phyloP scores from a whole-genome alignment of 2,113 vertebrate species.

The Leptodactylus fuscus region DNA sequence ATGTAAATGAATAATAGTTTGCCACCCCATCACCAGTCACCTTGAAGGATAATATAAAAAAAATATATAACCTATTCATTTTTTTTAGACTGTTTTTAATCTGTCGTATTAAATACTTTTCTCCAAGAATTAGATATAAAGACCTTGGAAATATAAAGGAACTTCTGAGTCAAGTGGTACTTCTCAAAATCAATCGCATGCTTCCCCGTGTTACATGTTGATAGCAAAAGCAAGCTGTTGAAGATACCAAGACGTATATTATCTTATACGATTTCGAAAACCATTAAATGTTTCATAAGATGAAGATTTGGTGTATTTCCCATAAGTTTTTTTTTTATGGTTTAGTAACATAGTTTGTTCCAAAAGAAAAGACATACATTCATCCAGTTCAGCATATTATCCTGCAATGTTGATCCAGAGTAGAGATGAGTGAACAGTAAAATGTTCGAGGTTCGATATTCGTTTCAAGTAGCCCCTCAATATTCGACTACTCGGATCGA shows the following conservation, averaged over 20 bases:
- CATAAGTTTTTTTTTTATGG: no score
- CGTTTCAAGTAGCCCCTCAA: no score
- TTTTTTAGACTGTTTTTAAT: neutral
- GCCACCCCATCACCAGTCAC: neutral
- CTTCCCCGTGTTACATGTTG: neutral
- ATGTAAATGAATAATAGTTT: conserved; percentile 61
- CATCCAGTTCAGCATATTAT: no score
- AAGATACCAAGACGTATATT: neutral
- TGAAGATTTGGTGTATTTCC: neutral
- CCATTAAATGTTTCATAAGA: neutral
- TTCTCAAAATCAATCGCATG: conserved; percentile 9
- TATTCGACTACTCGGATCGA: no score
- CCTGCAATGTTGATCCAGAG: no score
- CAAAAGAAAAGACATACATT: no score
- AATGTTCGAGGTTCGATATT: no score
- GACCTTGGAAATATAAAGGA: conserved; percentile 42
- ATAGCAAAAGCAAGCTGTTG: conserved; percentile 4
- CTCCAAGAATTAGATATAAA: conserved; percentile 2
- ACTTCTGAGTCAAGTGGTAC: neutral
- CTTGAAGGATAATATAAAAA: conserved; percentile 17
- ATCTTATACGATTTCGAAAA: neutral
- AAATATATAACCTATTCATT: neutral
- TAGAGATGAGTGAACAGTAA: no score
- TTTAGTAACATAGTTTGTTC: no score
- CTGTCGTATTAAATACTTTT: neutral